phyloP scores from a whole-genome alignment of 2,797 vertebrate genomes.

The Coccyzus lansbergi region DNA sequence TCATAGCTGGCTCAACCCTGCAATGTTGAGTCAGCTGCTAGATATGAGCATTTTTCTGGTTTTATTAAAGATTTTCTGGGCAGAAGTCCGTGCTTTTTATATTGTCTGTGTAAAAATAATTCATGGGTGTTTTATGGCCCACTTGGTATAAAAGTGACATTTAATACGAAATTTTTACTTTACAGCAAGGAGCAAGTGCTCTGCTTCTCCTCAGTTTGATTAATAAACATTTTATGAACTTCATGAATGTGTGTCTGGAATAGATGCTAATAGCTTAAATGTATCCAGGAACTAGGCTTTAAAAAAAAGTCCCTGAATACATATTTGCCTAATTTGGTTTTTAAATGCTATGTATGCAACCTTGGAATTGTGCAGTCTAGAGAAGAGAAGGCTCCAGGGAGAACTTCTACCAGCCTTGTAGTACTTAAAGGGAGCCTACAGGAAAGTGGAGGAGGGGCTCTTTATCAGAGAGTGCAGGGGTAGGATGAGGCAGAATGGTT shows the following conservation, averaged over 20 bases:
- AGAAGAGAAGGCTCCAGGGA: too few species aligned
- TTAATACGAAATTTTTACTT: neutral
- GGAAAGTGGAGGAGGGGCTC: too few species aligned
- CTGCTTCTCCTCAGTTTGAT: neutral
- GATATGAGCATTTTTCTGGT: neutral
- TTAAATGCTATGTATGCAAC: neutral
- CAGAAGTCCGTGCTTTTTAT: neutral
- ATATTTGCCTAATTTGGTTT: slow-evolving; percentile 25
- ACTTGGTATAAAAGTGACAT: neutral
- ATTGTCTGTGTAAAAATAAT: neutral
- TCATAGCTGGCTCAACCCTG: neutral
- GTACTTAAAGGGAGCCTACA: too few species aligned
- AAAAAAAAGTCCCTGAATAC: neutral
- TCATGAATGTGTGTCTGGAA: neutral
- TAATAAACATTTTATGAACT: slow-evolving; percentile 45
- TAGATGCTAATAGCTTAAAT: slow-evolving; percentile 8
- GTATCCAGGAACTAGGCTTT: neutral
- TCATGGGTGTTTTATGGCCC: neutral
- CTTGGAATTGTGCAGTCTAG: neutral
- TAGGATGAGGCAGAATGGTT: too few species aligned
- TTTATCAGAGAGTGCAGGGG: too few species aligned
- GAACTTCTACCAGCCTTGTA: too few species aligned
- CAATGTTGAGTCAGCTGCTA: neutral
- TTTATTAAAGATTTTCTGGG: neutral
- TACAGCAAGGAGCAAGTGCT: neutral